A percentile compares a stretch with the other conserved stretches of the same genome.
phyloP scores from a whole-genome alignment of 2,113 vertebrate species.

The Mormyrus lacerda region DNA sequence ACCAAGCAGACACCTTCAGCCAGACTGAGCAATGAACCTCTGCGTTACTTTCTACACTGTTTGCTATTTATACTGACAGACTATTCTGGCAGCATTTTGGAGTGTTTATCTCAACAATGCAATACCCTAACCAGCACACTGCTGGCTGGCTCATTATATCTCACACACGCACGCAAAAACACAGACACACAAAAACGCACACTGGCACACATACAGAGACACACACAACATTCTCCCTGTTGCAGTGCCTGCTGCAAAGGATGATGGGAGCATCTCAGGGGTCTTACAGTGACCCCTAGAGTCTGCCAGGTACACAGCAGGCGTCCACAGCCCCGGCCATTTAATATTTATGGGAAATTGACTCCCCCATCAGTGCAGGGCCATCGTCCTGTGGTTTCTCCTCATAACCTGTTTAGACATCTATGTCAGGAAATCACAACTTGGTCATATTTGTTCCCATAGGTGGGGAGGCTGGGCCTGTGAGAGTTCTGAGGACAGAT shows the following conservation, averaged over 20 bases:
- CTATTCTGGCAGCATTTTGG: neutral
- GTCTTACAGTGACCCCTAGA: neutral
- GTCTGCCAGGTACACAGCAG: neutral
- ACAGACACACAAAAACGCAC: neutral
- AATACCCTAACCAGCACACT: neutral
- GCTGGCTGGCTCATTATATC: neutral
- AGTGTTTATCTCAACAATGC: neutral
- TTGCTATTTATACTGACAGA: neutral
- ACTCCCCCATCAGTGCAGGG: conserved; percentile 5
- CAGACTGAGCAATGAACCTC: neutral
- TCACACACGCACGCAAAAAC: neutral
- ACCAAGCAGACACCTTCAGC: neutral
- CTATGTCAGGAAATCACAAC: conserved; percentile 1
- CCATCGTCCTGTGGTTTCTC: neutral
- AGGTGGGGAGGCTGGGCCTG: neutral
- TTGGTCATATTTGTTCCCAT: neutral
- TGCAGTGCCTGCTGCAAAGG: neutral
- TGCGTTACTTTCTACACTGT: neutral
- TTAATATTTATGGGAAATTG: conserved; percentile 9
- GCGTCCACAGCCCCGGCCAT: neutral
- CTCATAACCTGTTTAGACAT: conserved; percentile 8
- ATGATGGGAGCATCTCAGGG: conserved; percentile 8
- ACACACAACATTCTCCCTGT: neutral
- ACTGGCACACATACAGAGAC: neutral
- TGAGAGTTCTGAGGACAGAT: no score